Percentiles rank a stretch among this genome's conserved stretches.
Conservation (phyloP, 2,888 invertebrate genomes). For the Xylota sylvarum region DNA sequence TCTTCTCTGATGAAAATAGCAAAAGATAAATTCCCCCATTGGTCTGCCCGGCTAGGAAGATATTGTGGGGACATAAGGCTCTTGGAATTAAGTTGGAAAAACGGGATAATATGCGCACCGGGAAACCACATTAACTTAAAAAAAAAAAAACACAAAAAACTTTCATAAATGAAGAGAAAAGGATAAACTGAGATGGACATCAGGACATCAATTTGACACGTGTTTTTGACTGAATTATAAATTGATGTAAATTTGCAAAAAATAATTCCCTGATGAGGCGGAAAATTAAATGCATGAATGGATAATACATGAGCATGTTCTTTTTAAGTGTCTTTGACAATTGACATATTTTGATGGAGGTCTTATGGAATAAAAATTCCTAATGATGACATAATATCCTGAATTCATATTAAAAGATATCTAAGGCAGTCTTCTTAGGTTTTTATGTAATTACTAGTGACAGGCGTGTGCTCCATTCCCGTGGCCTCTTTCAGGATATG, state of each 20-base stretch:
- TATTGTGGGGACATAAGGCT: slow-evolving; percentile 31
- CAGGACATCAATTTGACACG: slow-evolving; percentile 13
- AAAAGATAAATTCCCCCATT: slow-evolving; percentile 20
- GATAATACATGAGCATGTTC: neutral
- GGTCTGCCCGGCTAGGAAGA: neutral
- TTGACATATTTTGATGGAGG: neutral
- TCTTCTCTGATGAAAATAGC: slow-evolving; percentile 16
- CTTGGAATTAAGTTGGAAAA: slow-evolving; percentile 23
- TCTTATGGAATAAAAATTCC: neutral
- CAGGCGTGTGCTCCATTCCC: too few species aligned
- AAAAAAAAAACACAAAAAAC: neutral
- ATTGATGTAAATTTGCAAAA: slow-evolving; percentile 18
- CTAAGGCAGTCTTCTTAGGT: too few species aligned
- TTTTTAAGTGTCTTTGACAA: neutral
- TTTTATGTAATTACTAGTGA: too few species aligned
- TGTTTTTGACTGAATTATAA: slow-evolving; percentile 32
- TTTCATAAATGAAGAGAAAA: slow-evolving; percentile 10
- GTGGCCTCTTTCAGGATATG: too few species aligned
- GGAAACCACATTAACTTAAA: slow-evolving; percentile 38
- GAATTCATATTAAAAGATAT: too few species aligned
- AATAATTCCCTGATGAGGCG: neutral
- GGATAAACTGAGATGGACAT: slow-evolving; percentile 5
- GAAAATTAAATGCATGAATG: neutral
- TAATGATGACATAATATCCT: too few species aligned
- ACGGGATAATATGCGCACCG: slow-evolving; percentile 39